Conservation (phyloP, 2,113 vertebrate genomes). For the Ameiurus melas region DNA sequence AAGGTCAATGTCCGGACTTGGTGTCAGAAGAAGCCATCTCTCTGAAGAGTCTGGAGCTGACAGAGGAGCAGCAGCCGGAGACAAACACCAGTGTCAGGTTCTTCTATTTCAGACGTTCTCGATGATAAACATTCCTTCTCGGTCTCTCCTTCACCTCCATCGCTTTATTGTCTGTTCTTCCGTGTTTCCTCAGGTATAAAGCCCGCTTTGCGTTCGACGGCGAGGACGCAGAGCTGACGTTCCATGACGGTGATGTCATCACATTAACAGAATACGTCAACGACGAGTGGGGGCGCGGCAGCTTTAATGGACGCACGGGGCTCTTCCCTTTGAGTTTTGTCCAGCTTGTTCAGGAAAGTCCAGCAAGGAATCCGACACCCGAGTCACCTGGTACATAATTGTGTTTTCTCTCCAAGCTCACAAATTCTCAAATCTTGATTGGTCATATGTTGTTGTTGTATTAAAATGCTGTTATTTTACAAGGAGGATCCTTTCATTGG, state of each 20-base stretch:
- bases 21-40: not conserved
- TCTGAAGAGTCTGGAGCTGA: not conserved
- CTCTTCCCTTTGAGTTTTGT: slow-evolving; percentile 85
- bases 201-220: slow-evolving; percentile 82
- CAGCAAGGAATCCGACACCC: not conserved
- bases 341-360: slow-evolving; percentile 67
- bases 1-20: not conserved
- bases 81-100: slow-evolving; percentile 27
- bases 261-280: slow-evolving; percentile 76
- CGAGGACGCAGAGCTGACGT: slow-evolving; percentile 81
- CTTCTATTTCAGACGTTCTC: not conserved
- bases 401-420: not conserved
- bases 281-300: slow-evolving; percentile 84
- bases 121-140: not conserved
- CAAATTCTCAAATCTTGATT: not conserved
- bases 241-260: slow-evolving; percentile 81
- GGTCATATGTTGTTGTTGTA: not conserved
- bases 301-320: slow-evolving; percentile 70
- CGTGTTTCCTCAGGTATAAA: slow-evolving; percentile 64
- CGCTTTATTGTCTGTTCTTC: not conserved
- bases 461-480: not conserved
- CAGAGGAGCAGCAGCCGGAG: not conserved
- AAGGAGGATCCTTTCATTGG: not conserved
- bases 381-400: slow-evolving; percentile 26
- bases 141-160: not conserved